Evolutionary conservation across 1,140 invertebrate species (phyloP).

Genomic region (Bombus polaris): DNA sequence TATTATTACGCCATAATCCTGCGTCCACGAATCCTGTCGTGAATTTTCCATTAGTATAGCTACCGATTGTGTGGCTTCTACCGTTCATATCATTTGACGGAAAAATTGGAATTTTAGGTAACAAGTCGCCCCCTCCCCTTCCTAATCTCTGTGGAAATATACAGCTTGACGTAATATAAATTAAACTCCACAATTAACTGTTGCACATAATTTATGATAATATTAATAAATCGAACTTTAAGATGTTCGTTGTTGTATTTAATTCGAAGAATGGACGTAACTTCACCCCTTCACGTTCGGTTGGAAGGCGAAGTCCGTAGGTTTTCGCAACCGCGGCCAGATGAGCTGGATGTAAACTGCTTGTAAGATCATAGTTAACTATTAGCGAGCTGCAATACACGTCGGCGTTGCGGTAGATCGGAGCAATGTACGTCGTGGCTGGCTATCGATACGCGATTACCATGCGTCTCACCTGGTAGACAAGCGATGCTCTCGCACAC

Average conservation of each 20-base stretch:
- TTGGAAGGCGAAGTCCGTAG: neutral
- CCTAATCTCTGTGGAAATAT: neutral
- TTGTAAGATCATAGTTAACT: conserved; percentile 55
- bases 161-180: neutral
- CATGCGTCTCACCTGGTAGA: conserved; percentile 19
- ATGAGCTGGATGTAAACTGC: conserved; percentile 31
- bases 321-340: conserved; percentile 36
- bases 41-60: no score
- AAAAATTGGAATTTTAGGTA: neutral
- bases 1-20: conserved; percentile 12
- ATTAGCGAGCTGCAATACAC: conserved; percentile 38
- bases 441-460: conserved; percentile 35
- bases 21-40: neutral
- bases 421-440: conserved; percentile 13
- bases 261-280: neutral
- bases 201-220: no score
- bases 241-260: no score
- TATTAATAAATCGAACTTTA: no score
- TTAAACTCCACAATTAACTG: neutral
- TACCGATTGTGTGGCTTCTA: neutral
- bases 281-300: neutral
- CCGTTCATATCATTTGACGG: rapidly evolving
- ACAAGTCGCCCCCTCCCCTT: rapidly evolving
- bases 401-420: conserved; percentile 28
- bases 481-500: neutral